Conservation (phyloP, 2,888 invertebrate genomes). For the Nomada ruficornis region DNA sequence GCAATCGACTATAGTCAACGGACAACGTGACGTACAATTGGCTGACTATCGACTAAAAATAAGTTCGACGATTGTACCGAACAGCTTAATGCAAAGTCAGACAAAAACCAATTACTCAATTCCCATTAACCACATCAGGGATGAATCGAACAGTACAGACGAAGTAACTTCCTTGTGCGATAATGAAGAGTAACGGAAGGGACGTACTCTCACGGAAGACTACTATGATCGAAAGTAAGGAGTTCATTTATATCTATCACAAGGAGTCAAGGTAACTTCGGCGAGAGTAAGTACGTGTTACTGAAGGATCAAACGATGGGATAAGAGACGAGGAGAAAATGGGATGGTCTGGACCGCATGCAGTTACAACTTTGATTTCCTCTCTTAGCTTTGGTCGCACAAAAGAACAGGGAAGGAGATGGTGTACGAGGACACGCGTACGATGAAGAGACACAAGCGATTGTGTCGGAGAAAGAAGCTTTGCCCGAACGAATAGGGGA, state of each 20-base stretch:
- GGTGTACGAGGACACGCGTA: conserved; percentile 1
- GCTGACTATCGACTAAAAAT: no score
- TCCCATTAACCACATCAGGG: not conserved
- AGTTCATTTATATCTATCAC: conserved; percentile 75
- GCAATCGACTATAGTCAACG: no score
- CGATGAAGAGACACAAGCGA: conserved; percentile 57
- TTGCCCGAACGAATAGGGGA: not conserved
- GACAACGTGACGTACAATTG: no score
- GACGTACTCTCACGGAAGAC: not conserved
- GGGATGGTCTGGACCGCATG: conserved; percentile 61
- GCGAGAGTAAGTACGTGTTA: conserved; percentile 56
- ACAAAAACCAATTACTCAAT: not conserved
- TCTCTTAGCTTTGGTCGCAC: conserved; percentile 40
- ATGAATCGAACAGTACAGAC: not conserved
- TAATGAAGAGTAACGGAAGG: not conserved
- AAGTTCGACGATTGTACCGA: no score
- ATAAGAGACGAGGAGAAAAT: conserved; percentile 63
- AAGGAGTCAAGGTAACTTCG: conserved; percentile 53
- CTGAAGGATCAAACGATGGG: conserved; percentile 41
- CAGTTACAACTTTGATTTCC: conserved; percentile 76
- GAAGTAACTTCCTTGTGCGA: not conserved
- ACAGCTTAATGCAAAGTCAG: not conserved
- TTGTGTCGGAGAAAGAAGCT: conserved; percentile 36
- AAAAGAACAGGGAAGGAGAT: conserved; percentile 14
- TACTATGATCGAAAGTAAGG: conserved; percentile 59